Evolutionary conservation across 1,140 invertebrate genomes (phyloP), one percentile per base, ranked within the genome.

Genomic region (Drosophila aff.): DNA sequence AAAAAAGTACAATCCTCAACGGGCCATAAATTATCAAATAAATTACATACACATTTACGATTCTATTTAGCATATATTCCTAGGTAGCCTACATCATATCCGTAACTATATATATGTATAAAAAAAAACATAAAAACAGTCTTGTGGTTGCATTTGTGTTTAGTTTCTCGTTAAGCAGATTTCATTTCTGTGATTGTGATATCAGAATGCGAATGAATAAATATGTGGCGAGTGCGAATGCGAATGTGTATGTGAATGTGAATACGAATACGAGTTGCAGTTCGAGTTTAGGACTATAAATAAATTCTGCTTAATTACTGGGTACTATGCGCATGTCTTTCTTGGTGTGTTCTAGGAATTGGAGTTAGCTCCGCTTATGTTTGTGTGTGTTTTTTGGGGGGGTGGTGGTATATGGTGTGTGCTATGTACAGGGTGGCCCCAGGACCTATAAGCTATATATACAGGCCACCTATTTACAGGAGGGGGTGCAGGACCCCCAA

Each of bases 111-210:
- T 72, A 57, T 60, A 75, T 49, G 23, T 52, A 38, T 46, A 52
- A 57, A 72, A 76, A 76, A 67, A 81, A 77, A 84, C 79, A 81
- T 76, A 79, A 83, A 92, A 91, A 71, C 91, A 92, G 91, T 92
- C 91, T 92, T 92, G 83, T 92, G 79, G 86, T 92, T 92, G 91
- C 91, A 92, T 92, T 91, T 91, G 89, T 91, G 84, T 91, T 76
- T 90, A 86, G 82, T 91, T 91, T 86, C 78, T 87, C 78, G 66
- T 73, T 43, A 72, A 68, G 82, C 66, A 73, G 76, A 73, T 79
- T 69, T 79, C 72, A 65, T 62, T 63, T 77, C 69, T 47, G 55
- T 72, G 67, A 59, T 69, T 50, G 52, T 69, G 46, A 55, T 76
- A 33, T 62, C 65, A 64, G 64, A 75, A 87, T 79, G 79, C 78